Base-by-base conservation (phyloP, 2,797 vertebrate genomes). In the Thalassophryne amazonica region DNA sequence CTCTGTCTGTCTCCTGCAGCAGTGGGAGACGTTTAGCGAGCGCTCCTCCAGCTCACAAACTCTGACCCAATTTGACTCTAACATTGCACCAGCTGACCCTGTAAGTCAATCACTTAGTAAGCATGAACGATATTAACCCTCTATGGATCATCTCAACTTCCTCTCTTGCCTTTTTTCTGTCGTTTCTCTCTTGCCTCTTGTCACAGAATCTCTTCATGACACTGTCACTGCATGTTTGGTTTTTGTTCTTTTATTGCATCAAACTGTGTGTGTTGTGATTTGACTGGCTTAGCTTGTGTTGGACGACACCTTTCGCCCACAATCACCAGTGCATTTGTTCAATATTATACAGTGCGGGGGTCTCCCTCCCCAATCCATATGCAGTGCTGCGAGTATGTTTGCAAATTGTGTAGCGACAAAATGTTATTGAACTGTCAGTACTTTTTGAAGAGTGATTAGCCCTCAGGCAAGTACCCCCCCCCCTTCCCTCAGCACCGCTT, bases 1-100 rank as follows among this genome's bases (percentile, higher is more conserved):
- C 77, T 88, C 73, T 84, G 81, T 88, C 78, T 86, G 76, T 91
- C 85, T 74, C 78, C 91, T 98, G 92, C 93, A 99, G 97, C 97
- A 99, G 94, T 99, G 97, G 97, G 97, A 99, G 95, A 99, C 97
- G 91, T 99, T 99, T 96, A 99, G 97, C 92, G 97, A 99, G 94
- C 97, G 97, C 92, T 99, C 97, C 89, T 99, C 97, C 93, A 99
- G 97, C 95, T 99, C 96, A 93, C 97, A 99, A 97, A 99, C 97
- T 97, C 95, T 99, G 95, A 99, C 97, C 94, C 97, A 98, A 95
- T 99, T 99, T 97, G 97, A 99, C 97, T 98, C 97, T 98, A 99
- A 99, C 95, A 99, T 99, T 97, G 96, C 97, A 97, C 97, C 97
- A 96, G 97, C 97, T 95, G 97, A 99, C 94, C 97, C 97, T 98